Conservation (phyloP, 2,888 invertebrate genomes). For the Ennomos erosarius region DNA sequence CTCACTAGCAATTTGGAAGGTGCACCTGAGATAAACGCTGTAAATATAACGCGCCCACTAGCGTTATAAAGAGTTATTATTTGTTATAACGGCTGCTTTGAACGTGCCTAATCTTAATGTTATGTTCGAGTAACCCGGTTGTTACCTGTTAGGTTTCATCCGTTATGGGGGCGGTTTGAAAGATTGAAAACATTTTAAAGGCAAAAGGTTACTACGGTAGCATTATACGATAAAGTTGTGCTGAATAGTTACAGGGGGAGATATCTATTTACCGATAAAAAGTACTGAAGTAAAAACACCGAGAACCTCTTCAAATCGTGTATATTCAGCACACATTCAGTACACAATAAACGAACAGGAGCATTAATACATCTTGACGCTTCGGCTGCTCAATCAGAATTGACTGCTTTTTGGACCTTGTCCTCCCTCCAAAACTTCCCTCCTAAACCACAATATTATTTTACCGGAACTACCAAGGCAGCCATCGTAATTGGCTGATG, state of each 20-base stretch:
- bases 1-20: constrained; percentile 65
- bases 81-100: constrained; percentile 40
- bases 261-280: constrained; percentile 24
- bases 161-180: constrained; percentile 14
- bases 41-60: constrained; percentile 44
- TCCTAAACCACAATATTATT: no score
- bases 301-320: no score
- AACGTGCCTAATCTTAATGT: constrained; percentile 37
- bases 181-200: constrained; percentile 12
- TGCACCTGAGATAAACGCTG: constrained; percentile 67
- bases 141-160: constrained; percentile 24
- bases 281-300: neutral
- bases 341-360: no score
- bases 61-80: constrained; percentile 22
- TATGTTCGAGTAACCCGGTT: constrained; percentile 22
- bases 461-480: no score
- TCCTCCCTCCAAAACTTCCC: no score
- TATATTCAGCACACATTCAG: no score
- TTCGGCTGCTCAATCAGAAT: no score
- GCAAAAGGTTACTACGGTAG: neutral
- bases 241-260: constrained; percentile 20
- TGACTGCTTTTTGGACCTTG: no score
- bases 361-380: no score
- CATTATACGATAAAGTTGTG: constrained; percentile 13
- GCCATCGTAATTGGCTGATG: no score